Base-by-base conservation (phyloP, 2,888 invertebrate genomes). In the Gari tellinella region DNA sequence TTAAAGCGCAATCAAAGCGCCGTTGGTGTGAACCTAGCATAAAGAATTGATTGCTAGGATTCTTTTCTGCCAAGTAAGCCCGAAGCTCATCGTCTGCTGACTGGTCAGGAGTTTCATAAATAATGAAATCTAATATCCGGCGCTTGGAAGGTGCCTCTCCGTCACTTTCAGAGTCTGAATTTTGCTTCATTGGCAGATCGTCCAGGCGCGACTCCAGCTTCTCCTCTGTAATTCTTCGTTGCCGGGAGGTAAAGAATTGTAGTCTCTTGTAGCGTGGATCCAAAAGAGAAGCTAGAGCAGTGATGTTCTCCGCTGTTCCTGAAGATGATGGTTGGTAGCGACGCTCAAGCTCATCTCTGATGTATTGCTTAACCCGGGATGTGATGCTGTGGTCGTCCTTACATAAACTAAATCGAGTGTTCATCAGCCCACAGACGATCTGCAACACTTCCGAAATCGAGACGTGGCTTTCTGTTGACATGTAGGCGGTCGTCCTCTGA, bases 241-340 rank as follows among this genome's bases (percentile, higher is more conserved):
- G 70, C 41, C 46, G 17, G 0, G 15, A 2, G 10, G 57, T 38
- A 5, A 70, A 37, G 52, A 70, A 63, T 1, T 58, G 58, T 45
- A 70, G 43, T 2, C 52, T 23, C 23, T 70, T 70, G 58, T 40
- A 64, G 1, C 46, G 38, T 4, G 46, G 58, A 37, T 69, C 63
- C 17, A 70, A 31, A 0, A 68, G 49, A 5, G 72, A 60, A 5
- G 67, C 62, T 0, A 63, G 14, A 1, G 49, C 45, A 15, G 64
- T 60, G n/a, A 40, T 21, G 15, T 51, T 25, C 19, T 25, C 25
- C 1, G 49, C 51, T 23, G 56, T 61, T 1, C 52, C 37, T 1
- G 8, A 25, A 23, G 5, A 19, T 12, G 17, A 14, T 1, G 61
- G 61, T 23, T 66, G 12, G 38, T 2, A 62, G 0, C 62, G 41